Conservation (phyloP, 2,888 invertebrate genomes). For the Caenorhabditis sulstoni region DNA sequence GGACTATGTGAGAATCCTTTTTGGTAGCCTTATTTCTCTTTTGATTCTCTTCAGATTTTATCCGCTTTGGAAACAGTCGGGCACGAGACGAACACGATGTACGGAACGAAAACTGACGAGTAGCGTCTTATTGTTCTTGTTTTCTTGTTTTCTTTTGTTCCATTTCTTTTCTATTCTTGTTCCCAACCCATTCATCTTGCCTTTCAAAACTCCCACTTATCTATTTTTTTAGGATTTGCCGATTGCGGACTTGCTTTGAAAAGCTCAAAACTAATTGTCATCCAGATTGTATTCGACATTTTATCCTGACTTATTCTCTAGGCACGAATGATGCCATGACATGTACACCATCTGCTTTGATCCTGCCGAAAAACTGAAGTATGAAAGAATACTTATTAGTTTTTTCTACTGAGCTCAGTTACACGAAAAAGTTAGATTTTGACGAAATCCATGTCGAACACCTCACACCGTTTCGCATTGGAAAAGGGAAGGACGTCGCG, state of each 20-base stretch:
- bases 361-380: conserved; percentile 5
- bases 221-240: background rate
- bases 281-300: conserved; percentile 5
- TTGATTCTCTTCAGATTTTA: conserved; percentile 43
- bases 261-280: background rate
- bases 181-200: conserved; percentile 18
- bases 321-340: conserved; percentile 40
- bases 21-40: no score
- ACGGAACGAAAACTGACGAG: conserved; percentile 56
- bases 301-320: conserved; percentile 13
- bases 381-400: background rate
- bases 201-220: background rate
- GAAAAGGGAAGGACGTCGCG: conserved; percentile 17
- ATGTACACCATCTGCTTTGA: conserved; percentile 18
- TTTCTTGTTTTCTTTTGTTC: background rate
- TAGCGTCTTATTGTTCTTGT: conserved; percentile 10
- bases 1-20: conserved; percentile 66
- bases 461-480: conserved; percentile 17
- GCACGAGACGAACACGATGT: conserved; percentile 53
- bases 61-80: conserved; percentile 46
- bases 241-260: background rate
- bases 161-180: background rate
- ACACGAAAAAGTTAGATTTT: background rate
- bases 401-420: no score
- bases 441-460: conserved; percentile 21